These are phyloP conservation scores for Bovichtus variegatus DNA, from an alignment of 2,797 vertebrate genomes.

Conservation along the genomic window DNA sequence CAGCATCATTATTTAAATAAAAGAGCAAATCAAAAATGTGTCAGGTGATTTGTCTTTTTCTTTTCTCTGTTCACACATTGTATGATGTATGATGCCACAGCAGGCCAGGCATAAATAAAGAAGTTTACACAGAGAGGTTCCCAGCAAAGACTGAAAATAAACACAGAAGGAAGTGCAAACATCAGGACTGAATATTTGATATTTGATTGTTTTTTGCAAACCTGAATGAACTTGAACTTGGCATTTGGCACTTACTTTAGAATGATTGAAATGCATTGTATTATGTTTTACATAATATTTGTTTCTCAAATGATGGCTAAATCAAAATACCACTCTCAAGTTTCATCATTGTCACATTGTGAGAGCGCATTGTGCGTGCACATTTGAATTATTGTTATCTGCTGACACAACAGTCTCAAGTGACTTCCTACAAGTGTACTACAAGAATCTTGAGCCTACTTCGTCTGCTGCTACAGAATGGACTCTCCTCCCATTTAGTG, in stretches of 20 bases:
- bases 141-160: constrained; percentile 53
- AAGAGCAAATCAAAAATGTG: constrained; percentile 54
- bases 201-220: neutral
- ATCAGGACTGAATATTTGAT: neutral
- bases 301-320: neutral
- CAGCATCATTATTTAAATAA: constrained; percentile 57
- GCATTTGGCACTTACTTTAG: neutral
- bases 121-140: constrained; percentile 34
- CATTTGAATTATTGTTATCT: constrained; percentile 36
- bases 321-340: neutral
- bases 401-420: constrained; percentile 62
- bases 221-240: neutral
- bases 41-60: constrained; percentile 54
- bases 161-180: constrained; percentile 5
- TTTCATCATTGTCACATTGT: neutral
- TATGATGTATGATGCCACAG: constrained; percentile 31
- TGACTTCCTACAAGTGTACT: constrained; percentile 58
- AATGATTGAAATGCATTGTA: neutral
- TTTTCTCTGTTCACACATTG: constrained; percentile 22
- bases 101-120: constrained; percentile 26
- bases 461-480: constrained; percentile 39
- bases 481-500: constrained; percentile 68
- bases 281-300: neutral
- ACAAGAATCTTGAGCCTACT: constrained; percentile 47
- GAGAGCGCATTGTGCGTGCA: constrained; percentile 14